Evolutionary conservation across 1,140 invertebrate genomes (phyloP), one percentile per base, ranked within the genome.

Genomic region (Colletes gigas): DNA sequence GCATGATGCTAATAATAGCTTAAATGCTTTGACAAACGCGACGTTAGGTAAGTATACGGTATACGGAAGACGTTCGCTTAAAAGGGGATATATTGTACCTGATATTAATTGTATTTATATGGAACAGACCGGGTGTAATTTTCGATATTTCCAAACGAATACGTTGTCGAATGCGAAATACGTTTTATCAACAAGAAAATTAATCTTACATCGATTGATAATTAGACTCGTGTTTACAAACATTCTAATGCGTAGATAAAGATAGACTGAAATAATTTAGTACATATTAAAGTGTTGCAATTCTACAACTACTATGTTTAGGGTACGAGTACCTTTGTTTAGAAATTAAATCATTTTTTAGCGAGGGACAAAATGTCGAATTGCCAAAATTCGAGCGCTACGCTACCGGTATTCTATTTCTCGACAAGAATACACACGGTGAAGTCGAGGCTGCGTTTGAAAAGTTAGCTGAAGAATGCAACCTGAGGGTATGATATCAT

Each of bases 381-480:
- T 94, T 99, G 78, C 99, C 99, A 5, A 94, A 95, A 44, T 95
- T 96, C 86, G 98, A 98, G 10, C 94, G 95, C 83, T 99, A 99
- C 94, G 99, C 98, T 55, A 99, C 98, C 14, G 99, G 99, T 72
- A 98, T 99, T 71, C 95, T 99, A 83, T 99, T 98, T 92, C 93
- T 99, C 88, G 98, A 99, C 90, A 96, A 97, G 89, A 94, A 96
- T 15, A 96, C 97, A 85, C 96, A 98, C 85, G 94, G 96, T 79
- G 95, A 97, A 85, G 96, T 96, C 52, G 98, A 99, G 92, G 94
- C 95, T 71, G 95, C 96, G 71, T 99, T 99, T 91, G 94, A 95
- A 77, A 95, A 95, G 72, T 94, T 99, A 81, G 98, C 98, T 78
- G 94, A 96, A 86, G 96, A 97, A 87, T 95, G 97, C 89, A 95